Evolutionary conservation across 2,797 vertebrate genomes (phyloP), one percentile per base, ranked within the genome.

Genomic region (Poeciliopsis turneri): DNA sequence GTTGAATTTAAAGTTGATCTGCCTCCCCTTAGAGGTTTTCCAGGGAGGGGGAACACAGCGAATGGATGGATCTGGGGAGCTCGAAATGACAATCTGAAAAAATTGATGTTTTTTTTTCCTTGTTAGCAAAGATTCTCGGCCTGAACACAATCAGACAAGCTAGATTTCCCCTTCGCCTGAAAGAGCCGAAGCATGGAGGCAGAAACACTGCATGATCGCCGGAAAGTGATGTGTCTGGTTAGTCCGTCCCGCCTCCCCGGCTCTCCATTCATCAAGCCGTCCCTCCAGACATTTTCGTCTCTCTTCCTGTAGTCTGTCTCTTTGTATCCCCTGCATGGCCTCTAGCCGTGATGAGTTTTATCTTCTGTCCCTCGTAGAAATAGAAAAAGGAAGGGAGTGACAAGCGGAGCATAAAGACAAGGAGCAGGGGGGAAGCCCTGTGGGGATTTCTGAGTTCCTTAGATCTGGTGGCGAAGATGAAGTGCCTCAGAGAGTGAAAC

Each of bases 231-330:
- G 72, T 41, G 80, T 70, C 84, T 82, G 69, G 81, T 84, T 64
- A 70, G 71, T 84, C 81, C 72, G 45, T 81, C 73, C 30, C 73
- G 61, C 74, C 61, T 75, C 80, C 76, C 36, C 69, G 61, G 70
- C 61, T 74, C n/a, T 2, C 74, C 73, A 66, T 86, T 75, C 77
- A 84, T 92, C 85, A 87, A 57, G 33, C 74, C 76, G 8, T 83
- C 86, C 87, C 85, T 88, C 49, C 81, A 82, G 88, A 84, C 84
- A 84, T 87, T 72, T 78, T 30, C 3, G 33, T 84, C 77, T 77
- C 73, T 74, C 28, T 71, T 51, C 70, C 78, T 77, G 8, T 72
- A 45, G 4, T 79, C 69, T 74, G 79, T 86, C 82, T 86, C 75
- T 78, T 86, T 81, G 78, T 72, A 77, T 43, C 0, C 73, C 84